Percentiles rank a stretch among this genome's conserved stretches.
phyloP scores from a whole-genome alignment of 1,140 invertebrate genomes.

The Pseudoatta argentina region DNA sequence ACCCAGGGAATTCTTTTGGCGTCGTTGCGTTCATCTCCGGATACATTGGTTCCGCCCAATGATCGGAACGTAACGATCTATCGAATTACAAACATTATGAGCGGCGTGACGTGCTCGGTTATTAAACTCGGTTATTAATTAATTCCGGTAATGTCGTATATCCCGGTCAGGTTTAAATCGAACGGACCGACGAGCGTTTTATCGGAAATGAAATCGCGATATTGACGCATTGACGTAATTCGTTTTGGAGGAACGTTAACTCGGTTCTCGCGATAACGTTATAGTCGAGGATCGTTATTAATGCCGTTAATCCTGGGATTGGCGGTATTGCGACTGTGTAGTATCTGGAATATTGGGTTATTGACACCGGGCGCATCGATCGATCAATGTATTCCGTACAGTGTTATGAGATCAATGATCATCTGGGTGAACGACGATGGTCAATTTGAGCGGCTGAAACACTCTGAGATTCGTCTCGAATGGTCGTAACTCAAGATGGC shows the following conservation, averaged over 20 bases:
- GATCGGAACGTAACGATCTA: neutral
- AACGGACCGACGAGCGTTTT: constrained; percentile 1
- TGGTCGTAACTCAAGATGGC: constrained; percentile 12
- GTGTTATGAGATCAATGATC: constrained; percentile 31
- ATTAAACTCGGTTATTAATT: constrained; percentile 55
- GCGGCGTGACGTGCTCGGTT: neutral
- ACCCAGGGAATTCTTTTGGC: neutral
- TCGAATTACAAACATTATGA: constrained; percentile 34
- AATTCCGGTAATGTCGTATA: constrained; percentile 35
- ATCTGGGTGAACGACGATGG: neutral
- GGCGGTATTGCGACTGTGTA: constrained; percentile 3
- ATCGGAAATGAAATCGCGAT: constrained; percentile 53
- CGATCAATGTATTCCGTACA: neutral
- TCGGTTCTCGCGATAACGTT: constrained; percentile 46
- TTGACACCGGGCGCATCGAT: constrained; percentile 40
- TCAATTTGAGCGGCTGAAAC: constrained; percentile 21
- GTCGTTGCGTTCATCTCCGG: neutral
- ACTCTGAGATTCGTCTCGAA: constrained; percentile 29
- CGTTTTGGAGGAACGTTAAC: constrained; percentile 44
- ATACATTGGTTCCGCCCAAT: neutral
- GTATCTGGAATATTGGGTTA: constrained; percentile 43
- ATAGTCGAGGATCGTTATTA: constrained; percentile 45
- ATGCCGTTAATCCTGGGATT: constrained; percentile 52
- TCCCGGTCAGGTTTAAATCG: neutral
- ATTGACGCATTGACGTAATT: constrained; percentile 55